Base-by-base conservation (phyloP, 1,140 invertebrate genomes). In the Drosophila trapezifrons region DNA sequence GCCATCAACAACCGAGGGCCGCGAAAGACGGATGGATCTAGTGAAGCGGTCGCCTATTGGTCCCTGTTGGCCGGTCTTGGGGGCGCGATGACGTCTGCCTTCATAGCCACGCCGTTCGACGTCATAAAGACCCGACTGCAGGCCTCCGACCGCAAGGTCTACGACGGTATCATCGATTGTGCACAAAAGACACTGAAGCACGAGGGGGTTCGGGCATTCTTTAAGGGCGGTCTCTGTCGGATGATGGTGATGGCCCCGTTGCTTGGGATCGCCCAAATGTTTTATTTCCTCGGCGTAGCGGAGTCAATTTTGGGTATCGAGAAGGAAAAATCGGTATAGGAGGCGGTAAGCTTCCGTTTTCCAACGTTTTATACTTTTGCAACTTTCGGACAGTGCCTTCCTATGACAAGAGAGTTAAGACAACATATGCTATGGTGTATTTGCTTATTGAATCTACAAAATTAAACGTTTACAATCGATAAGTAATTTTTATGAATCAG, bases 41-140 rank as follows among this genome's bases (percentile, higher is more conserved):
- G 95, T 29, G 96, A 97, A 79, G 95, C 97, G n/a, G 93, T 93
- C 5, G 95, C 95, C 80, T 95, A 94, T 93, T 91, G 82, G 43
- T 99, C 98, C 22, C 99, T 99, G 93, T 73, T 98, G 43, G 95
- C 98, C 32, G 99, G 99, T 4, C 97, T 97, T 92, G 93, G 93
- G 15, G 95, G 98, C 51, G 99, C 98, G 8, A 97, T 96, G 18
- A 93, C 95, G 13, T 96, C 97, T 25, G 98, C 98, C 8, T 92
- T 98, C 12, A 91, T 93, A 37, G 98, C 99, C 1, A 99, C 99
- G 93, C 98, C 99, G 15, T 95, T 99, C 87, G 98, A 99, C 94
- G 98, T 99, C 72, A 95, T 99, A 8, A 99, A 99, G 93, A 99
- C 99, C 0, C 94, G 98, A 80, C 94, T 99, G 75, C 99, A 99